Evolutionary conservation across 2,113 vertebrate genomes (phyloP).

Genomic region (Mirza zaza): DNA sequence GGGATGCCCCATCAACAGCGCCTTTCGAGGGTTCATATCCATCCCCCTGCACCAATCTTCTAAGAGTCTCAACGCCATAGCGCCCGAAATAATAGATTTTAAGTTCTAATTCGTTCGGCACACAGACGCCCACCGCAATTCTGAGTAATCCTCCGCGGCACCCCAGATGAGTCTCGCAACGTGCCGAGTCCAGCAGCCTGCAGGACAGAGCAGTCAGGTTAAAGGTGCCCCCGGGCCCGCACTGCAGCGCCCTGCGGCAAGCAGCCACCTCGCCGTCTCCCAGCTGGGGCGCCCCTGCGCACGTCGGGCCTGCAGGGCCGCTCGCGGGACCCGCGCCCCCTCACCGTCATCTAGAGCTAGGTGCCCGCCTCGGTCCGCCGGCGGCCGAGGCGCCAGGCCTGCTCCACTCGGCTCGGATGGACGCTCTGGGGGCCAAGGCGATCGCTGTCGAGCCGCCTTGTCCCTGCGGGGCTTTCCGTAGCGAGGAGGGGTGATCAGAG

Average conservation of each 20-base stretch:
- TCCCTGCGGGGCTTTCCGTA: background rate
- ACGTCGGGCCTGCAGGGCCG: background rate
- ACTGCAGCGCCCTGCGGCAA: background rate
- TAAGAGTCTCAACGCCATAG: background rate
- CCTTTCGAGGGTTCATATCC: constrained; percentile 11
- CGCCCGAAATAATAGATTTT: background rate
- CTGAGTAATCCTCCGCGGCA: background rate
- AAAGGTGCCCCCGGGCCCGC: background rate
- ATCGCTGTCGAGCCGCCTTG: accelerated
- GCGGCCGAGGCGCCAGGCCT: background rate
- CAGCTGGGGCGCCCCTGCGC: background rate
- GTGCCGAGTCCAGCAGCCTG: background rate
- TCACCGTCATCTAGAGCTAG: background rate
- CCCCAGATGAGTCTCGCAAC: background rate
- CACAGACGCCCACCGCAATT: background rate
- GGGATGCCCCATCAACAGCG: background rate
- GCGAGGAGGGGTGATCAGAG: background rate
- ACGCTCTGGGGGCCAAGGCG: too few species aligned
- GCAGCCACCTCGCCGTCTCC: background rate
- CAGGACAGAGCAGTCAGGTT: background rate
- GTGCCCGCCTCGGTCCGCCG: background rate
- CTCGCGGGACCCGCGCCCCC: background rate
- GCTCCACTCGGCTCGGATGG: background rate
- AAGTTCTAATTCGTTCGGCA: too few species aligned
- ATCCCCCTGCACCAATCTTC: constrained; percentile 36